A percentile compares a stretch with the other conserved stretches of the same genome.
These are phyloP conservation scores for Stegodyphus dumicola DNA, from an alignment of 1,140 invertebrate genomes.

Conservation along the genomic window DNA sequence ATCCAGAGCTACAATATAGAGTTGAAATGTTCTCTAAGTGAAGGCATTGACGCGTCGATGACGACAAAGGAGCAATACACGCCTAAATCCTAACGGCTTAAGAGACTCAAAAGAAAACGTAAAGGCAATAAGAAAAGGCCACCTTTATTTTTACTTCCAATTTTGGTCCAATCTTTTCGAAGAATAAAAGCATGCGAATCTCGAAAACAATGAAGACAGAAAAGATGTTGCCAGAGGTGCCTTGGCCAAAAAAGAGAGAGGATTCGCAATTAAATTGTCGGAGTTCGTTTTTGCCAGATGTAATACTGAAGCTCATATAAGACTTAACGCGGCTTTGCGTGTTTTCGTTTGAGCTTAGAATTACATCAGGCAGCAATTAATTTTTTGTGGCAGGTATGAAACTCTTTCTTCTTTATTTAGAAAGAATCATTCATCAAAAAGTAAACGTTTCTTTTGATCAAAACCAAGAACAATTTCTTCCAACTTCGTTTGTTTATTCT, in stretches of 20 bases:
- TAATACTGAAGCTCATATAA: not conserved
- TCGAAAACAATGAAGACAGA: not conserved
- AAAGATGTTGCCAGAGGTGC: not conserved
- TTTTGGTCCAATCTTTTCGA: not conserved
- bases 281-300: not conserved
- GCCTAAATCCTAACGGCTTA: not conserved
- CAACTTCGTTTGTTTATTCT: no score
- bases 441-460: no score
- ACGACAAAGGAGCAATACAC: not conserved
- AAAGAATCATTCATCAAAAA: no score
- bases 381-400: no score
- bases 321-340: not conserved
- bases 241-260: not conserved
- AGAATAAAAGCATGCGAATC: not conserved
- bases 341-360: no score
- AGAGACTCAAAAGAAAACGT: not conserved
- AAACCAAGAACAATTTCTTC: no score
- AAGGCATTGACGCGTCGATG: not conserved
- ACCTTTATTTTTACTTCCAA: not conserved
- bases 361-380: no score
- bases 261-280: not conserved
- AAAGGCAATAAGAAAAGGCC: no score
- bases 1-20: not conserved
- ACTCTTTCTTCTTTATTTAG: no score
- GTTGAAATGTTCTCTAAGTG: not conserved